Evolutionary conservation across 1,140 invertebrate species (phyloP).

Genomic region (Cataglyphis hispanica): DNA sequence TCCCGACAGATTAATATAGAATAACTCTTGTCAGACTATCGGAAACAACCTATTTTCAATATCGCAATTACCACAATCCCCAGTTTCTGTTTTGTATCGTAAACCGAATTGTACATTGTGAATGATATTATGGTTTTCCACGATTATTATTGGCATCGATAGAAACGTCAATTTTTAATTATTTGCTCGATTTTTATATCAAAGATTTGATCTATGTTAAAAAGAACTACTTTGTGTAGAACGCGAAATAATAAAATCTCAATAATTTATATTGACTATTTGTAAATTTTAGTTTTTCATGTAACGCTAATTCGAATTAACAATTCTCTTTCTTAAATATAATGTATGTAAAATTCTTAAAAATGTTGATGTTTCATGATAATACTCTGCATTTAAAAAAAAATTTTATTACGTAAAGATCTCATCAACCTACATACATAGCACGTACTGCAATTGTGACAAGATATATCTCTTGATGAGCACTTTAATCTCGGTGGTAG

Average conservation of each 20-base stretch:
- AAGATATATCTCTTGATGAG: not conserved
- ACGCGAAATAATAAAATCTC: not conserved
- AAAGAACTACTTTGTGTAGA: not conserved
- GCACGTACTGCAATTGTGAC: conserved; percentile 2
- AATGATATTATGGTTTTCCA: conserved; percentile 22
- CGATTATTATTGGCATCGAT: conserved; percentile 15
- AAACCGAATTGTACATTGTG: conserved; percentile 10
- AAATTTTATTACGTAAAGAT: not conserved
- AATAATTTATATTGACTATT: not conserved
- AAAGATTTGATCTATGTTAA: not conserved
- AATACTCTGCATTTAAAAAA: not conserved
- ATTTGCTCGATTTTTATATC: not conserved
- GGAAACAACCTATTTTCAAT: conserved; percentile 57
- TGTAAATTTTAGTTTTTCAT: not conserved
- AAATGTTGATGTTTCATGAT: not conserved
- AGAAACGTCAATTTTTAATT: conserved; percentile 21
- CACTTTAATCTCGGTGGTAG: not conserved
- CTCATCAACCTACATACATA: not conserved
- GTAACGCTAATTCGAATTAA: not conserved
- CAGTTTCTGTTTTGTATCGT: conserved; percentile 32
- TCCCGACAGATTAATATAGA: conserved; percentile 31
- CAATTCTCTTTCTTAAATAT: not conserved
- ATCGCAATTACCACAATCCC: conserved; percentile 52
- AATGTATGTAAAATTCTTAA: not conserved
- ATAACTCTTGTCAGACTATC: conserved; percentile 37